Evolutionary conservation across 2,113 vertebrate species (phyloP).

Genomic region (Mixornis gularis): DNA sequence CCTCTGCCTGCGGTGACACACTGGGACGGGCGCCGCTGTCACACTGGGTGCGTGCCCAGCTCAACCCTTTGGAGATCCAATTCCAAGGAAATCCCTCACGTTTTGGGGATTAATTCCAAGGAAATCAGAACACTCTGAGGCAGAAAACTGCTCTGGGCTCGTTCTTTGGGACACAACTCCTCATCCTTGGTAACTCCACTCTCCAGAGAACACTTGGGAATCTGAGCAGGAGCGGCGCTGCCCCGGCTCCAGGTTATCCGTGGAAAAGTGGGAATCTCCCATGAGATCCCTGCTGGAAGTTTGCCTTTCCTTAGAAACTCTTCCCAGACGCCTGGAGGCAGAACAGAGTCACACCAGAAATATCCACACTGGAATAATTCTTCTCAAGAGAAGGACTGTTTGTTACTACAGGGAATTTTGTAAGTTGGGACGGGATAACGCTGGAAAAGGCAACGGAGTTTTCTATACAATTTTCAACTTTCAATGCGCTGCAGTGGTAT

Average conservation of each 20-base stretch:
- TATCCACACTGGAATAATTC: conserved; percentile 27
- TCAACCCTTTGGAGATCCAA: background rate
- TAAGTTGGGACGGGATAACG: conserved; percentile 46
- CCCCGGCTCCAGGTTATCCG: background rate
- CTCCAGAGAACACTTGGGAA: background rate
- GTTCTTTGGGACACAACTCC: background rate
- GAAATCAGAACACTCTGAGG: background rate
- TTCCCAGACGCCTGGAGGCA: background rate
- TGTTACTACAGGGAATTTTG: conserved; percentile 63
- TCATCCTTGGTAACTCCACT: background rate
- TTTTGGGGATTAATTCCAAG: background rate
- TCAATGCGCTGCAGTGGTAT: conserved; percentile 47
- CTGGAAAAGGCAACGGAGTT: conserved; percentile 54
- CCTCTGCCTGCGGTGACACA: background rate
- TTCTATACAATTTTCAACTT: conserved; percentile 63
- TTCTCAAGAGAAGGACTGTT: conserved; percentile 62
- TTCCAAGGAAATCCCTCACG: background rate
- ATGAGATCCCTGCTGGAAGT: background rate
- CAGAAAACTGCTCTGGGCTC: background rate
- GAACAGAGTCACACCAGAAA: background rate
- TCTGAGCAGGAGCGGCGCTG: background rate
- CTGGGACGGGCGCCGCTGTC: background rate
- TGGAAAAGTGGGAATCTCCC: background rate
- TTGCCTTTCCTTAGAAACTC: background rate
- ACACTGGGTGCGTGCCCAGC: background rate